Base-by-base conservation (phyloP, 2,113 vertebrate species). In the Tonatia bakeri region DNA sequence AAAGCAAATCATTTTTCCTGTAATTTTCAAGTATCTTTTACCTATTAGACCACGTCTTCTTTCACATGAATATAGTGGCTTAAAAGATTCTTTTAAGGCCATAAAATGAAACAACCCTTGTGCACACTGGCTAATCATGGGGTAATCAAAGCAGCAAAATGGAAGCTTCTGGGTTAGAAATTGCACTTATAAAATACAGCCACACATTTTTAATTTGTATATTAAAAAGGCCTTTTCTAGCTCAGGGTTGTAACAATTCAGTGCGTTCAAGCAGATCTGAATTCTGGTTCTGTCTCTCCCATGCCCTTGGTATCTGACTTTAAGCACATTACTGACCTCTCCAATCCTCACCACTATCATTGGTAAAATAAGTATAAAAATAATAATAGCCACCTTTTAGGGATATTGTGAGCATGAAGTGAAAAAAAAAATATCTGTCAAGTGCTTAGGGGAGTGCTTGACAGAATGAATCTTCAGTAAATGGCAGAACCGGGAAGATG, bases 71-170 rank as follows among this genome's bases (percentile, higher is more conserved):
- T 87, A 91, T 9, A 94, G 40, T 79, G 64, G 70, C 31, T 95
- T 52, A 52, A 52, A 52, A 52, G 50, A 52, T 40, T 95, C 81
- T 95, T 94, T 83, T 83, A 97, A 93, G 85, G 70, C 33, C 88
- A 96, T 95, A 95, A 97, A 97, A 94, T 89, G 75, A 95, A 94
- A 97, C 70, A 95, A 96, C 91, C 38, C 69, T 38, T 89, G 83
- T 70, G 73, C 0, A 17, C 33, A 79, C 85, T 19, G 56, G 76
- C 92, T 95, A 90, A 70, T 94, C 85, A 85, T 83, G 88, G 82
- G 54, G 50, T 97, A 91, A 96, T 96, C 81, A 94, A 96, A 96
- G 76, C 67, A 97, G 90, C 75, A 94, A 95, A 97, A 96, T 33
- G 89, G 97, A 92, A 93, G 82, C 45, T 91, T 95, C 93, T 95